A percentile compares a stretch with the other conserved stretches of the same genome.
phyloP scores from a whole-genome alignment of 2,888 invertebrate genomes.

The Diloba caeruleocephala region DNA sequence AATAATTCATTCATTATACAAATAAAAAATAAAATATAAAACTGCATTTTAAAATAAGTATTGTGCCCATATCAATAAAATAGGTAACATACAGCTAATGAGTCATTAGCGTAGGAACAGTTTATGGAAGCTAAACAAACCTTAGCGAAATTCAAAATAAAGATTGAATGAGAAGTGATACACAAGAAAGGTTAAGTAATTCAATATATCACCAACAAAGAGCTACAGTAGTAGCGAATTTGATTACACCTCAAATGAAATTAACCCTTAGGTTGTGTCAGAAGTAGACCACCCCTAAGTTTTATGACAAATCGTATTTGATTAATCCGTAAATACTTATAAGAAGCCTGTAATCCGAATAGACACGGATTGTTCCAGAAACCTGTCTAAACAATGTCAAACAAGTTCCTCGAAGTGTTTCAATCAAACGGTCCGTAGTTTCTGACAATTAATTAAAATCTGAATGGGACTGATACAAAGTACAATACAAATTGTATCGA shows the following conservation, averaged over 20 bases:
- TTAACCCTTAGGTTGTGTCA: slow-evolving; percentile 21
- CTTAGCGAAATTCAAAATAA: slow-evolving; percentile 33
- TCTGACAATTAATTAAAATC: slow-evolving; percentile 82
- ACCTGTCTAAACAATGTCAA: slow-evolving; percentile 81
- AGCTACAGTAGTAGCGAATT: slow-evolving; percentile 28
- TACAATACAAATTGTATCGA: slow-evolving; percentile 72
- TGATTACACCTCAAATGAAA: slow-evolving; percentile 35
- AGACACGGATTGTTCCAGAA: slow-evolving; percentile 62
- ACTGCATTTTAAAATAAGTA: too few species aligned
- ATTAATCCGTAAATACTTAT: slow-evolving; percentile 59
- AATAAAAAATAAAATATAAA: too few species aligned
- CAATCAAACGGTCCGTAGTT: slow-evolving; percentile 74
- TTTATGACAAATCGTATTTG: slow-evolving; percentile 57
- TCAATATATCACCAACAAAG: slow-evolving; percentile 32
- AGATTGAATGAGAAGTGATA: slow-evolving; percentile 32
- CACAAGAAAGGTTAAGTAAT: slow-evolving; percentile 20
- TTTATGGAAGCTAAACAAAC: neutral
- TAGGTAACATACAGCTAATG: too few species aligned
- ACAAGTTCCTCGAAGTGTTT: slow-evolving; percentile 78
- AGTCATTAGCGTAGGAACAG: too few species aligned
- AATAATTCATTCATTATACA: too few species aligned
- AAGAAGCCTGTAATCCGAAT: slow-evolving; percentile 63
- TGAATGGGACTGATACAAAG: slow-evolving; percentile 71
- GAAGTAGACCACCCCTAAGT: slow-evolving; percentile 32
- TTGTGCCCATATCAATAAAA: too few species aligned